Conservation (phyloP, 1,140 invertebrate species). For the Leptoteleia sp. region DNA sequence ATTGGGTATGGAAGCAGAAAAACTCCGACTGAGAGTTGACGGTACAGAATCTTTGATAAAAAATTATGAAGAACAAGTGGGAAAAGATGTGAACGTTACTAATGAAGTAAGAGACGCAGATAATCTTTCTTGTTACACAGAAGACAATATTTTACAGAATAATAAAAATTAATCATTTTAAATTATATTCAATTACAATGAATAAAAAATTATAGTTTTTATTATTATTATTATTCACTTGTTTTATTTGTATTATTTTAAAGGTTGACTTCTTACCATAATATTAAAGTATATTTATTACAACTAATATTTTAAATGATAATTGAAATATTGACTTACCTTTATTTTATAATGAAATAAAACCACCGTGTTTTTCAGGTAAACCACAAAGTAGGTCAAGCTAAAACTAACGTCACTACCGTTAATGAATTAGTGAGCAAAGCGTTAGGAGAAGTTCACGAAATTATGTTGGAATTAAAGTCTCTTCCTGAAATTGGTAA, state of each 20-base stretch:
- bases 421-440: conserved; percentile 90
- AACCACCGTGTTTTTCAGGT: no score
- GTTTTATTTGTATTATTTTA: no score
- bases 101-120: conserved; percentile 83
- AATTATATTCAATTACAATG: no score
- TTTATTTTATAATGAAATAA: no score
- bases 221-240: no score
- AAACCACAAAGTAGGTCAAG: conserved; percentile 90
- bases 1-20: conserved; percentile 89
- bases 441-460: conserved; percentile 88
- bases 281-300: background rate
- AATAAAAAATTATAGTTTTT: no score
- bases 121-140: no score
- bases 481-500: conserved; percentile 88
- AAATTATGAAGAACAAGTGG: conserved; percentile 87
- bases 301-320: background rate
- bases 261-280: no score
- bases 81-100: conserved; percentile 87
- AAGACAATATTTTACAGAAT: no score
- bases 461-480: conserved; percentile 90
- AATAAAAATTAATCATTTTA: no score
- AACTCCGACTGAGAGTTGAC: conserved; percentile 86
- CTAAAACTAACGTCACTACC: conserved; percentile 89
- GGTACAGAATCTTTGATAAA: conserved; percentile 87
- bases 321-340: conserved; percentile 6